phyloP scores from a whole-genome alignment of 2,888 invertebrate species.

The Ectemnius lituratus region DNA sequence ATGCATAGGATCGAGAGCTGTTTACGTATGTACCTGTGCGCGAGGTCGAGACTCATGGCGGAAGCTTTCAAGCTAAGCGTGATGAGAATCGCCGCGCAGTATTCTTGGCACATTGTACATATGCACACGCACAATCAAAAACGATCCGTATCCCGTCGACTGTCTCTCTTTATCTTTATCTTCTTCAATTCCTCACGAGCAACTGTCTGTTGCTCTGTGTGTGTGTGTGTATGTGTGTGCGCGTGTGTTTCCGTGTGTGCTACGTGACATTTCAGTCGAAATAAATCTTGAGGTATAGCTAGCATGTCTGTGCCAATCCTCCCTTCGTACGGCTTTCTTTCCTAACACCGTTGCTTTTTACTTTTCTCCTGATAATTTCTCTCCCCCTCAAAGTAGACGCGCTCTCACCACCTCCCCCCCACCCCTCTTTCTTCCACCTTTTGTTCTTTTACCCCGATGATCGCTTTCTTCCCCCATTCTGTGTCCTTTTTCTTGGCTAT shows the following conservation, averaged over 20 bases:
- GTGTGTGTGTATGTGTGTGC: too few relatives aligned
- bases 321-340: constrained; percentile 19
- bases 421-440: background rate
- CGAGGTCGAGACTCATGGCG: background rate
- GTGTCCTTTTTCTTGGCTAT: background rate
- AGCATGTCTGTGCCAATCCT: constrained; percentile 38
- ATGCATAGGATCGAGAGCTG: constrained; percentile 21
- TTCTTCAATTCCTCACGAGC: constrained; percentile 12
- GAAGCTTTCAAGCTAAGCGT: background rate
- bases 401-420: too few relatives aligned
- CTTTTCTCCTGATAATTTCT: background rate
- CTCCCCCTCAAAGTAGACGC: too few relatives aligned
- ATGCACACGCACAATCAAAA: constrained; percentile 46
- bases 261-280: constrained; percentile 46
- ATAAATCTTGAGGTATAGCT: constrained; percentile 50
- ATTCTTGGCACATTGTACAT: constrained; percentile 25
- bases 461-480: too few relatives aligned
- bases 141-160: constrained; percentile 27
- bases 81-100: background rate
- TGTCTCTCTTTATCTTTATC: background rate
- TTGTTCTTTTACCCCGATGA: background rate
- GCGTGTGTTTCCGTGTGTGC: constrained; percentile 40
- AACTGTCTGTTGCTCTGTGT: background rate
- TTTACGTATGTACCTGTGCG: constrained; percentile 1
- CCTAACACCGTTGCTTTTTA: background rate